Percentiles rank a stretch among this genome's conserved stretches.
Conservation (phyloP, 2,113 vertebrate genomes). For the Zosterops japonicus region DNA sequence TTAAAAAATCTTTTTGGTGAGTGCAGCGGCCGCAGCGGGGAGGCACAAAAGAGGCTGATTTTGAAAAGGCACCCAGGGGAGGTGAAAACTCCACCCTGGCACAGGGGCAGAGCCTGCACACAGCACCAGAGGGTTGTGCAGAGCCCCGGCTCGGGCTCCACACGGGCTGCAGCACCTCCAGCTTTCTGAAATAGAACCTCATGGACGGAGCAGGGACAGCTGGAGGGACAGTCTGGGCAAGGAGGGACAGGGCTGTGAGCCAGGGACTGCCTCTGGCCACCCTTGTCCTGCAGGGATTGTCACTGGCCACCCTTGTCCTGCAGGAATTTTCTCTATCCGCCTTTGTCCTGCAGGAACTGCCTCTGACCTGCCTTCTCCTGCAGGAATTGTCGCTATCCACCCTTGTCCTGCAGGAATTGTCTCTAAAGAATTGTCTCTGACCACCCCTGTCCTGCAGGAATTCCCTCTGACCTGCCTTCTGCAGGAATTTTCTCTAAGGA, state of each 20-base stretch:
- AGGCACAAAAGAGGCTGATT: background rate
- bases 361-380: too few relatives aligned
- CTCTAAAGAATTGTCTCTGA: too few relatives aligned
- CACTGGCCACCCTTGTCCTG: background rate
- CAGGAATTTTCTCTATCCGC: background rate
- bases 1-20: background rate
- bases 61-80: background rate
- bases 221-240: accelerated
- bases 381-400: too few relatives aligned
- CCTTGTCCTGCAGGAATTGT: too few relatives aligned
- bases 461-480: too few relatives aligned
- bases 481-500: too few relatives aligned
- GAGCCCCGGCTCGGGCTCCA: accelerated
- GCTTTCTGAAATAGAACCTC: accelerated
- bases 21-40: background rate
- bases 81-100: background rate
- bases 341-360: too few relatives aligned
- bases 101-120: accelerated
- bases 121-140: accelerated
- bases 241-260: background rate
- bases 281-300: background rate
- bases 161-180: background rate
- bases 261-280: background rate
- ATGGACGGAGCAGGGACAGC: accelerated
- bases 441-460: too few relatives aligned